Base-by-base conservation (phyloP, 2,797 vertebrate genomes). In the Intellagama lesueurii region DNA sequence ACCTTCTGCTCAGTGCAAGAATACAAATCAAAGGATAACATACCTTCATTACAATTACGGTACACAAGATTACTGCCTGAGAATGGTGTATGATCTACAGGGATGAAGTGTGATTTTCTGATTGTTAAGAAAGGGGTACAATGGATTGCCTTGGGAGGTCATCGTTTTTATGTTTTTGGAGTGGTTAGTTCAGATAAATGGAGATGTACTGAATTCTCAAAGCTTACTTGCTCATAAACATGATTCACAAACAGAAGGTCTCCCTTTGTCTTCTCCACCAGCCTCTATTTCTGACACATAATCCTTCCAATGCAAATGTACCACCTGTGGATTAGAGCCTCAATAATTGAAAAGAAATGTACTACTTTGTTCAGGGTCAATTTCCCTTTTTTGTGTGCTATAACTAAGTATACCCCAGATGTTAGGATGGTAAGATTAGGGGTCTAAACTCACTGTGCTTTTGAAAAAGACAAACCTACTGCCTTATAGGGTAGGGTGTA, bases 181-280 rank as follows among this genome's bases (percentile, higher is more conserved):
- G 32, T 24, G 26, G 35, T 75, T 56, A 66, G 40, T 73, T 78
- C 35, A 64, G 69, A 81, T 81, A 87, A 81, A 44, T 73, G 56
- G 73, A 75, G 40, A 19, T 66, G 64, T 78, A 68, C 75, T n/a
- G 14, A 24, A 87, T 81, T 66, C 79, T 82, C 80, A 88, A 14
- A 75, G 70, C 30, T 40, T 88, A 17, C 35, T 49, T 32, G 35
- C 70, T 60, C 72, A 40, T 60, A 85, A 88, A 82, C 81, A 88
- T 75, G 32, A 72, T 73, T 35, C 68, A 73, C 49, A 30, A 24
- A 8, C 68, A 40, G n/a, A 7, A 14, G 26, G 73, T 47, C 52
- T 68, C 47, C 32, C 28, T 88, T 82, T 88, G 3, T 60, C 40
- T 77, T 77, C 14, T n/a, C n/a, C n/a, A n/a, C n/a, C n/a, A n/a